Base-by-base conservation (phyloP, 2,797 vertebrate species). In the Amphiprion clarkii region DNA sequence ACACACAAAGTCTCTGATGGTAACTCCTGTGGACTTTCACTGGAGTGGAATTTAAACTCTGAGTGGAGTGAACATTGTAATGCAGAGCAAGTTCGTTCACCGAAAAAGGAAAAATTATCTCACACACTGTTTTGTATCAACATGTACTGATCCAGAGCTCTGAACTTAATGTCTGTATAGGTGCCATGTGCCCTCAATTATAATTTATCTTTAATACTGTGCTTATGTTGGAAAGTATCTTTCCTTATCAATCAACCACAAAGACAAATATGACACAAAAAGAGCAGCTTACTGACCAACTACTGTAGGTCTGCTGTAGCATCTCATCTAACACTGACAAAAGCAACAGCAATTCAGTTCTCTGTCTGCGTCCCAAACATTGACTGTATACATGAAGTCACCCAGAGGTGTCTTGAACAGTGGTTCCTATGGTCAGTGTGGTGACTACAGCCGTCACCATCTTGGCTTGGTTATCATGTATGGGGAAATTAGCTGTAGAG, bases 321-420 rank as follows among this genome's bases (percentile, higher is more conserved):
- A 16, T 44, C 13, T 11, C 40, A 14, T 14, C 40, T 14, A 11
- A 14, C 40, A 42, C 40, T 12, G 40, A 42, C 40, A 42, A 33
- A 33, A 8, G 0, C 33, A 42, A 42, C 40, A 42, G 40, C 40
- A 42, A 4, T 42, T 9, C 14, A 42, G 12, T 14, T 13, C 54
- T 67, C 33, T 51, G 59, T 49, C 31, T 72, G 44, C 42, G 51
- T 58, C 42, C 12, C 62, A 25, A 39, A 3, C 36, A 39, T 3
- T 39, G 36, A 39, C 36, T 11, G 36, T 3, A 39, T 11, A 39
- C 36, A 39, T 39, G 36, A 39, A 2, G 36, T 39, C 10, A 39
- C 36, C 9, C 36, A 12, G 36, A 39, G 11, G 36, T 12, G 10
- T 39, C 36, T 39, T 39, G 36, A 39, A 39, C 36, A 11, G 10